These are phyloP conservation scores for Minunthozetes semirufus DNA, from an alignment of 2,888 invertebrate genomes.

Conservation along the genomic window DNA sequence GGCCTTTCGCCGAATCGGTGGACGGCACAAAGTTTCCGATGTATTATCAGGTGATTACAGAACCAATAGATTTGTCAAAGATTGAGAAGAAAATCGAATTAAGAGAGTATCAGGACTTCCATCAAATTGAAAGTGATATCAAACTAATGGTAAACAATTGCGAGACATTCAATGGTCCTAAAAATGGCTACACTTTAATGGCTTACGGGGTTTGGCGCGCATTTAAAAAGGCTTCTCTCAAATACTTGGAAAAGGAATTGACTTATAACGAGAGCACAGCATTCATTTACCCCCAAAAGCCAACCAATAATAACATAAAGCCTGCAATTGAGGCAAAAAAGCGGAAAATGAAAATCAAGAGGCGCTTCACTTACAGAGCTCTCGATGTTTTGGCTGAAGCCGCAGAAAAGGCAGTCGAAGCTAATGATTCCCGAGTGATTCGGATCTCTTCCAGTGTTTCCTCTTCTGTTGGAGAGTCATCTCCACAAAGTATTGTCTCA, in stretches of 20 bases:
- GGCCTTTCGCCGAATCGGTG: conserved; percentile 89
- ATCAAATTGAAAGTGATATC: conserved; percentile 78
- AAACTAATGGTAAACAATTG: conserved; percentile 88
- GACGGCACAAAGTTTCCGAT: conserved; percentile 87
- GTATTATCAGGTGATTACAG: conserved; percentile 56
- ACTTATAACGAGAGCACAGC: conserved; percentile 28
- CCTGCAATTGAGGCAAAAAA: conserved; percentile 30
- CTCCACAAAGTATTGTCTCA: not conserved
- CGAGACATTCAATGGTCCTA: conserved; percentile 80
- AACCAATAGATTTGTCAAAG: conserved; percentile 76
- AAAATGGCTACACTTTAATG: conserved; percentile 61
- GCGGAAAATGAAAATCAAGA: conserved; percentile 20
- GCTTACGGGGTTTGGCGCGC: conserved; percentile 34
- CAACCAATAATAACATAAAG: not conserved
- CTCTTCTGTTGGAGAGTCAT: not conserved
- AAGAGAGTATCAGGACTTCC: conserved; percentile 69
- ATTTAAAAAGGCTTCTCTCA: conserved; percentile 23
- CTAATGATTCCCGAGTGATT: not conserved
- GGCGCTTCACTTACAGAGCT: conserved; percentile 25
- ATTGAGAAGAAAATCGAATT: conserved; percentile 80
- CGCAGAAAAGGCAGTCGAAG: conserved; percentile 30
- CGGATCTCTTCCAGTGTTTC: not conserved
- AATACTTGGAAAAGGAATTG: conserved; percentile 16
- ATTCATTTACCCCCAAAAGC: conserved; percentile 36
- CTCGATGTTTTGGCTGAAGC: conserved; percentile 32